Evolutionary conservation across 2,113 vertebrate species (phyloP), one percentile per base, ranked within the genome.

Genomic region (Mesocricetus auratus): DNA sequence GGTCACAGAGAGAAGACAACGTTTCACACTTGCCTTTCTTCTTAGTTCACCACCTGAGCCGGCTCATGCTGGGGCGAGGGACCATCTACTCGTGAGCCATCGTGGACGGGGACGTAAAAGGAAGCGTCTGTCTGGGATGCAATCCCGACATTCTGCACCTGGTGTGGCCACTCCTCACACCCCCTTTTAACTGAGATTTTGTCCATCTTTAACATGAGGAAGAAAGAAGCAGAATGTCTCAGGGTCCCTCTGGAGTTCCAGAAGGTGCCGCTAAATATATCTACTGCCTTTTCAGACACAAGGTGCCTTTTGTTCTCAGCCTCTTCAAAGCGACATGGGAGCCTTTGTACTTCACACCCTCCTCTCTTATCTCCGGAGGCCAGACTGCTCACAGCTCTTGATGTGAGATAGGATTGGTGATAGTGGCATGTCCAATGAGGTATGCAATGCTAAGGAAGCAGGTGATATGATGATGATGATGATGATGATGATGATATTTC

Each of bases 301-400:
- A 1, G 39, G 56, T 5, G 4, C 12, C 64, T 71, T 73, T 53
- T 22, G 22, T 36, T 50, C 1, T 19, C 0, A 0, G 0, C 7
- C 13, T 91, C 36, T 36, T 53, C 74, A 50, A 39, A 47, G 50
- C 31, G 73, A 58, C 58, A 15, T 2, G 2, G 3, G 33, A 47
- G 21, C 1, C 26, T 71, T 71, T 60, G 24, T 73, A 75, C 9
- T 64, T 42, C 45, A 60, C 75, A 42, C 56, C 29, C 39, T 64
- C 21, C 29, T 42, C 22, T 33, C 12, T 89, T 42, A 36, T 88
- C 12, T 60, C 64, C 42, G 93, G 53, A 74, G 85, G 24, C 50
- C 5, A 47, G 77, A 22, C 17, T 39, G 2, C 74, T 78, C 5
- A 24, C 19, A 17, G 29, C 75, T 79, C 56, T 56, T 78, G 53